Evolutionary conservation across 2,797 vertebrate genomes (phyloP).

Genomic region (Hippopotamyrus pictus): DNA sequence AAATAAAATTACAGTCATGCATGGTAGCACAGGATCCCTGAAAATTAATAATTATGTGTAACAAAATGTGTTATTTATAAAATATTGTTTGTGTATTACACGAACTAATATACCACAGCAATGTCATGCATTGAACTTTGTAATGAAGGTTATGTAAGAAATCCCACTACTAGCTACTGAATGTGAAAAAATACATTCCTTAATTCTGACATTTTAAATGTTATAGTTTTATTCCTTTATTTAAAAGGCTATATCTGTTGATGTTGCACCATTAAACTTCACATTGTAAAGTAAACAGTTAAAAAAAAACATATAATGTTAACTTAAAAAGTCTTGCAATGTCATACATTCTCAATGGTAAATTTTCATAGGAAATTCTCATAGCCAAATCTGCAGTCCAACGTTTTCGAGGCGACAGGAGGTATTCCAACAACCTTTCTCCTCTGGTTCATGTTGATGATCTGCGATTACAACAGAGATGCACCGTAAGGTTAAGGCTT

Average conservation of each 20-base stretch:
- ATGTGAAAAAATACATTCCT: constrained; percentile 22
- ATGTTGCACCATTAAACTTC: not conserved
- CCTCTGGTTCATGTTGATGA: constrained; percentile 23
- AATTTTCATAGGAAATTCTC: constrained; percentile 28
- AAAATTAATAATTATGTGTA: not conserved
- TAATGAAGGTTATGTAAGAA: not conserved
- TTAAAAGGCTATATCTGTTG: constrained; percentile 2
- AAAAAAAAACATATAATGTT: constrained; percentile 27
- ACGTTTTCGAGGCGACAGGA: constrained; percentile 30
- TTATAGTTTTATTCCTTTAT: not conserved
- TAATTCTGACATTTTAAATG: constrained; percentile 9
- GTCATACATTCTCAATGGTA: not conserved
- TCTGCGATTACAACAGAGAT: constrained; percentile 26
- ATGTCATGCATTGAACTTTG: not conserved
- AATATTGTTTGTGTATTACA: not conserved
- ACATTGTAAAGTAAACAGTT: constrained; percentile 21
- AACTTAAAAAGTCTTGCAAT: not conserved
- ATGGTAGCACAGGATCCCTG: not conserved
- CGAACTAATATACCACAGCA: not conserved
- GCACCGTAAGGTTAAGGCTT: not conserved
- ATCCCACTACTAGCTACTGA: not conserved
- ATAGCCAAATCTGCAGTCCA: constrained; percentile 25
- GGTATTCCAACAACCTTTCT: not conserved
- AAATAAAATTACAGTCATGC: not conserved
- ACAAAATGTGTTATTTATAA: not conserved